A percentile compares a stretch with the other conserved stretches of the same genome.
Conservation (phyloP, 2,888 invertebrate species). For the Drosophila imparisetae region DNA sequence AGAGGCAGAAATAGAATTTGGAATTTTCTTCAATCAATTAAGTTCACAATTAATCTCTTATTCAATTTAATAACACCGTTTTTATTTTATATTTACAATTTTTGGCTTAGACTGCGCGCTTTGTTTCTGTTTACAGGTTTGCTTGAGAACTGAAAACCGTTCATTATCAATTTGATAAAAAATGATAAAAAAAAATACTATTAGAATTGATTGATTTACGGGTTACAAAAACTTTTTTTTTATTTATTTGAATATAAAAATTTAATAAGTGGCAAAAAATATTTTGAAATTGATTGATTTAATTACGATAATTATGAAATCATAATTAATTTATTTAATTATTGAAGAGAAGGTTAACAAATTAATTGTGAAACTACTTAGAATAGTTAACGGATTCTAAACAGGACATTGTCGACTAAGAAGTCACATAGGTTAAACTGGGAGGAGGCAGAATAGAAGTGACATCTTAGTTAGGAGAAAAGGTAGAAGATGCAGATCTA, state of each 20-base stretch:
- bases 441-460: too few relatives aligned
- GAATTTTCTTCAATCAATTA: background rate
- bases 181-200: fast-evolving
- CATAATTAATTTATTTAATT: background rate
- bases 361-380: too few relatives aligned
- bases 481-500: too few relatives aligned
- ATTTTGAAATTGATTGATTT: background rate
- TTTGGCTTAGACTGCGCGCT: too few relatives aligned
- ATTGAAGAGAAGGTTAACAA: background rate
- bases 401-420: too few relatives aligned
- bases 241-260: background rate
- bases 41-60: background rate
- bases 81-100: background rate
- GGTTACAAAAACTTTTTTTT: background rate
- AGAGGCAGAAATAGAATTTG: background rate
- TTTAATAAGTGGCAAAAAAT: background rate
- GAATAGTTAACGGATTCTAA: background rate
- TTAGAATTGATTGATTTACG: background rate
- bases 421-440: too few relatives aligned
- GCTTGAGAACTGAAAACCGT: background rate
- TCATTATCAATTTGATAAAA: background rate
- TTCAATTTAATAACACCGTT: background rate
- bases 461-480: too few relatives aligned
- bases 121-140: background rate
- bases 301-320: fast-evolving